A percentile compares a stretch with the other conserved stretches of the same genome.
phyloP scores from a whole-genome alignment of 2,888 invertebrate species.

The Scaptomyza polygonia region DNA sequence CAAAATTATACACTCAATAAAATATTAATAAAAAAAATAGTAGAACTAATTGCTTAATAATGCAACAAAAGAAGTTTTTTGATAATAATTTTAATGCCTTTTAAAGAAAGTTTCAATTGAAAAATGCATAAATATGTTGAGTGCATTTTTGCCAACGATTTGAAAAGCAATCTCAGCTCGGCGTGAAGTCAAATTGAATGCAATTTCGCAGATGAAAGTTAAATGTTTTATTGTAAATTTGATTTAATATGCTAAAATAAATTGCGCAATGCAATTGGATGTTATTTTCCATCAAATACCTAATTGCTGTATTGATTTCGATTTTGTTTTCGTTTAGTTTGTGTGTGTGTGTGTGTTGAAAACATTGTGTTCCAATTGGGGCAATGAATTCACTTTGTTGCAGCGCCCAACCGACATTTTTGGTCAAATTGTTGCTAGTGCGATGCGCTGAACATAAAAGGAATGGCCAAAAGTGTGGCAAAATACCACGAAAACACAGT shows the following conservation, averaged over 20 bases:
- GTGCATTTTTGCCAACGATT: neutral
- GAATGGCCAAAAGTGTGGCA: too few relatives aligned
- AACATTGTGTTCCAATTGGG: neutral
- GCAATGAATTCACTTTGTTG: neutral
- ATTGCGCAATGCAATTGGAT: neutral
- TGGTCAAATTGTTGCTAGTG: neutral
- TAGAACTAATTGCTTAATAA: neutral
- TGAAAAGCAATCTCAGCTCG: neutral
- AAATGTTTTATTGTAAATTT: neutral
- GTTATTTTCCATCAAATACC: neutral
- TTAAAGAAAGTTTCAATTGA: too few relatives aligned
- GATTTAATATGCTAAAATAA: neutral
- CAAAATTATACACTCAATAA: slow-evolving; percentile 3
- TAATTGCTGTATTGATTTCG: slow-evolving; percentile 9
- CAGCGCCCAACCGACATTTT: neutral
- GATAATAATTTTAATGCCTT: too few relatives aligned
- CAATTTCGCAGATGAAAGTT: too few relatives aligned
- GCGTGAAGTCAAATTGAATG: slow-evolving; percentile 3
- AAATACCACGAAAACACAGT: too few relatives aligned
- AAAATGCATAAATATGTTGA: too few relatives aligned
- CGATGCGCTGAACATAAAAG: too few relatives aligned
- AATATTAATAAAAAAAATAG: neutral
- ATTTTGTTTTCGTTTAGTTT: neutral
- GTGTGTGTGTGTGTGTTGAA: too few relatives aligned
- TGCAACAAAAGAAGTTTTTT: too few relatives aligned